Evolutionary conservation across 2,797 vertebrate genomes (phyloP).

Genomic region (Acrossocheilus fasciatus): DNA sequence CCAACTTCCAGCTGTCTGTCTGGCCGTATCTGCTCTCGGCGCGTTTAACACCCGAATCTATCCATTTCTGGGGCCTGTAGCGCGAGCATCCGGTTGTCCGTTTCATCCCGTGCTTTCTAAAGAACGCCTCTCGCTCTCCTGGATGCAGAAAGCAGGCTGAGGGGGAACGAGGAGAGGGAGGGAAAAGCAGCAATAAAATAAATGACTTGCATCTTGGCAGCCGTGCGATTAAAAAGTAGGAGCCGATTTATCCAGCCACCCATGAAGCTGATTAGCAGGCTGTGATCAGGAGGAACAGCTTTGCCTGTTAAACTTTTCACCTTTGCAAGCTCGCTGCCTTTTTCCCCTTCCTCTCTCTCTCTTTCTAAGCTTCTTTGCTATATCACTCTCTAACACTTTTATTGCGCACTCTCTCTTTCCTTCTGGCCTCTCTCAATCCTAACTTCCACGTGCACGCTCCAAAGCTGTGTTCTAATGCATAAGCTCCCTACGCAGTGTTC

Average conservation of each 20-base stretch:
- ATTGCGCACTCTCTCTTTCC: constrained; percentile 30
- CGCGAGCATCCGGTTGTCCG: constrained; percentile 73
- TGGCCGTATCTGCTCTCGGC: constrained; percentile 70
- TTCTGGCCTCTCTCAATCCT: constrained; percentile 58
- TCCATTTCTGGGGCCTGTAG: constrained; percentile 74
- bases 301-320: constrained; percentile 99
- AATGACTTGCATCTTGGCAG: constrained; percentile 90
- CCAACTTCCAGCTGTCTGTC: constrained; percentile 68
- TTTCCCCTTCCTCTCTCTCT: constrained; percentile 48
- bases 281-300: constrained; percentile 99
- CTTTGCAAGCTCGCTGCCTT: constrained; percentile 81
- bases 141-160: constrained; percentile 29
- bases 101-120: constrained; percentile 65
- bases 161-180: constrained; percentile 54
- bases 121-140: constrained; percentile 52
- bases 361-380: constrained; percentile 66
- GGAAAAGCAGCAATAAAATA: constrained; percentile 83
- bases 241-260: constrained; percentile 86
- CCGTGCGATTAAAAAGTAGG: constrained; percentile 78
- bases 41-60: constrained; percentile 52
- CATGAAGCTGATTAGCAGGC: constrained; percentile 99
- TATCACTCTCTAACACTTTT: constrained; percentile 47
- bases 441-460: constrained; percentile 71
- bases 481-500: neutral
- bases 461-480: neutral